A percentile compares a stretch with the other conserved stretches of the same genome.
Evolutionary conservation across 2,113 vertebrate species (phyloP).

Genomic region (Xiphophorus hellerii): DNA sequence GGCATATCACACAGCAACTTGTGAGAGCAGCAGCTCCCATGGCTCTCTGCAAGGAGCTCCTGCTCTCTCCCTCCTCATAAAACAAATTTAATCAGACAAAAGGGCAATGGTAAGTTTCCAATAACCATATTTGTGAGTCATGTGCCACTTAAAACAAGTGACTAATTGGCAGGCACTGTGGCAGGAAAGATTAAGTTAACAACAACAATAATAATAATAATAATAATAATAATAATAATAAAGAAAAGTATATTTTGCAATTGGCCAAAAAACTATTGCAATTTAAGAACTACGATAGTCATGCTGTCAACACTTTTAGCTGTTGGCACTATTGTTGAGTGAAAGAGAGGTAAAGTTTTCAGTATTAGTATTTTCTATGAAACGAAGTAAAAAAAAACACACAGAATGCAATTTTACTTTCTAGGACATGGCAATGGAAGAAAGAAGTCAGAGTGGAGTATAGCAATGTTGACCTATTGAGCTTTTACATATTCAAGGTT

Average conservation of each 20-base stretch:
- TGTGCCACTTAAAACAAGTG: conserved; percentile 22
- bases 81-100: conserved; percentile 75
- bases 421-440: too few relatives aligned
- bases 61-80: conserved; percentile 51
- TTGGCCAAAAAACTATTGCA: not conserved
- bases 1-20: conserved; percentile 54
- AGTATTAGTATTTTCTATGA: too few relatives aligned
- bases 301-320: too few relatives aligned
- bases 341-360: too few relatives aligned
- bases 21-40: conserved; percentile 49
- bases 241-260: not conserved
- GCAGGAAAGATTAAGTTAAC: conserved; percentile 10
- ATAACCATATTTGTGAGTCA: conserved; percentile 40
- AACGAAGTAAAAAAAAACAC: too few relatives aligned
- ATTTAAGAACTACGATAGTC: not conserved
- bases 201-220: not conserved
- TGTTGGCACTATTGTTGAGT: too few relatives aligned
- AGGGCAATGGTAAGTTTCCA: conserved; percentile 62
- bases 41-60: conserved; percentile 40
- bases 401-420: too few relatives aligned
- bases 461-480: too few relatives aligned
- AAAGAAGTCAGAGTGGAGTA: too few relatives aligned
- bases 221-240: conserved; percentile 18
- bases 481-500: too few relatives aligned
- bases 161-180: conserved; percentile 21